These are phyloP conservation scores for Diadumene lineata DNA, from an alignment of 92 coral and sea anemone species.

Conservation along the genomic window DNA sequence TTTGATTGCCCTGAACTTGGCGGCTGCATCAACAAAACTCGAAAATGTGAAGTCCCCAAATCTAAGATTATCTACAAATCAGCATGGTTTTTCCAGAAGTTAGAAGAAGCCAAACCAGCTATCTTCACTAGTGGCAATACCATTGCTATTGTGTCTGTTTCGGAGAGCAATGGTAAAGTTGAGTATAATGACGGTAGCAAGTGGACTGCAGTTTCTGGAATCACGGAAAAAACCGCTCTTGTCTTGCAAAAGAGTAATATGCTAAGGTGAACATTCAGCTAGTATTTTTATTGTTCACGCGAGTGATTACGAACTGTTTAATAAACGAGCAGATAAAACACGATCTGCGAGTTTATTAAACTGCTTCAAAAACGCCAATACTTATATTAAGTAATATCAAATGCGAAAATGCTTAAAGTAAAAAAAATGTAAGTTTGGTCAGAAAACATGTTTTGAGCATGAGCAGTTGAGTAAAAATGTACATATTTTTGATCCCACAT, in stretches of 20 bases:
- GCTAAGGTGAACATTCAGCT: conserved; percentile 24
- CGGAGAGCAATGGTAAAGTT: background rate
- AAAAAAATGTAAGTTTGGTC: too few species aligned
- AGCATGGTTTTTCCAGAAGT: conserved; percentile 28
- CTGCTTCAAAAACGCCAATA: too few species aligned
- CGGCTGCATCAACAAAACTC: conserved; percentile 33
- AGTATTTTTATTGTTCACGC: too few species aligned
- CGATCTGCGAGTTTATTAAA: too few species aligned
- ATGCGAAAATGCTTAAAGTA: too few species aligned
- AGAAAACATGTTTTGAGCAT: too few species aligned
- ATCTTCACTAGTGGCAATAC: conserved; percentile 17
- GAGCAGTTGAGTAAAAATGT: too few species aligned
- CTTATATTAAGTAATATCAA: too few species aligned
- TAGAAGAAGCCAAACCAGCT: conserved; percentile 9
- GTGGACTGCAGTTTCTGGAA: conserved; percentile 25
- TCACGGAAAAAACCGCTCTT: conserved; percentile 20
- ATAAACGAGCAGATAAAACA: too few species aligned
- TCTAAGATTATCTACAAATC: conserved; percentile 28
- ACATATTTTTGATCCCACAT: too few species aligned
- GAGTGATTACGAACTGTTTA: too few species aligned
- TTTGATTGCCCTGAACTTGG: conserved; percentile 21
- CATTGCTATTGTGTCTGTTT: conserved; percentile 26
- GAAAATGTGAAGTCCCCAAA: conserved; percentile 16
- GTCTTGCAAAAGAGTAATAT: conserved; percentile 16
- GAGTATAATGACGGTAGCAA: conserved; percentile 11